Evolutionary conservation across 2,888 invertebrate species (phyloP).

Genomic region (Eucriotettix oculatus): DNA sequence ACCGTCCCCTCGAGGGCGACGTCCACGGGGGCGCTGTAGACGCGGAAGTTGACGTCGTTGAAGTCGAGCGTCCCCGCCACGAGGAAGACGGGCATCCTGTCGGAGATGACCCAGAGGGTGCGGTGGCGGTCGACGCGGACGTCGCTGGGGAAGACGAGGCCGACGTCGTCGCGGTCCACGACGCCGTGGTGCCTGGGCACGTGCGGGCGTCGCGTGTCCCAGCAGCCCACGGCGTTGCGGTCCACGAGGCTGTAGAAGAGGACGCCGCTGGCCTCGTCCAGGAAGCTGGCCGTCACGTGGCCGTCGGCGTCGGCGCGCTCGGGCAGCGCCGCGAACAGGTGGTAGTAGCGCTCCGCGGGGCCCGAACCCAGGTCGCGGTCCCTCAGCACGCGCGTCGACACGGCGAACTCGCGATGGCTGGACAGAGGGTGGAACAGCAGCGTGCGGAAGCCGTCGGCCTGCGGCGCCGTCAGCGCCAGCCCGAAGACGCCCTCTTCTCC

Average conservation of each 20-base stretch:
- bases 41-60: constrained; percentile 60
- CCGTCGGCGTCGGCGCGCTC: constrained; percentile 43
- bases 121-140: constrained; percentile 54
- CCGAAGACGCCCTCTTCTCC: constrained; percentile 68
- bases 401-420: constrained; percentile 60
- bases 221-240: constrained; percentile 68
- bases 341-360: constrained; percentile 50
- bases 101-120: constrained; percentile 61
- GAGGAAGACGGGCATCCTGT: constrained; percentile 66
- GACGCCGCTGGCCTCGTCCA: constrained; percentile 51
- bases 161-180: constrained; percentile 57
- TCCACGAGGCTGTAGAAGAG: constrained; percentile 64
- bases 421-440: constrained; percentile 66
- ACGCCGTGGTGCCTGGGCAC: constrained; percentile 41
- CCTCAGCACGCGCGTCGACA: constrained; percentile 55
- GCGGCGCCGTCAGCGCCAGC: constrained; percentile 49
- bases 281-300: constrained; percentile 56
- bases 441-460: constrained; percentile 48
- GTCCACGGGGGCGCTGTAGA: constrained; percentile 51
- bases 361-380: constrained; percentile 47
- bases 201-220: constrained; percentile 52
- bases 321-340: constrained; percentile 35
- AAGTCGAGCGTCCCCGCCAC: constrained; percentile 48
- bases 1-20: constrained; percentile 51
- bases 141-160: constrained; percentile 62